These are phyloP conservation scores for Dinothrombium tinctorium DNA, from an alignment of 1,140 invertebrate species.

Conservation along the genomic window DNA sequence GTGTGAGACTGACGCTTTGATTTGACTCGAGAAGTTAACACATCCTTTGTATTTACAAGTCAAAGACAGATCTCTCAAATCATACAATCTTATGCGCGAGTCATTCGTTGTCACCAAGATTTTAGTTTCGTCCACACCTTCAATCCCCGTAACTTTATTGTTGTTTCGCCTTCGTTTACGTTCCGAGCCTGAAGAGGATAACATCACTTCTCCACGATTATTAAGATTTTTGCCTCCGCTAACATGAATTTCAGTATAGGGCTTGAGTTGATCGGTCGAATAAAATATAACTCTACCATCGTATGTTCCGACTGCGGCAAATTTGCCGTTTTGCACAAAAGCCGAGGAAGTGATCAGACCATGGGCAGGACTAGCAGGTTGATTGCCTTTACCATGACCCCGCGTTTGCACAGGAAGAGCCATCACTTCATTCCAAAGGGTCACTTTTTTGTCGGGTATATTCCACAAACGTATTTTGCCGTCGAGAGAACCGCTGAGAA, in stretches of 20 bases:
- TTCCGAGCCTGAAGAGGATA: not conserved
- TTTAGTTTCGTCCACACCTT: slow-evolving; percentile 14
- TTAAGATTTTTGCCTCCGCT: slow-evolving; percentile 17
- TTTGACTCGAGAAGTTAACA: slow-evolving; percentile 85
- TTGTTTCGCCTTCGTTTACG: not conserved
- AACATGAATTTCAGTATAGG: slow-evolving; percentile 14
- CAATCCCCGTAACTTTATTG: slow-evolving; percentile 13
- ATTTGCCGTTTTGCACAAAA: slow-evolving; percentile 28
- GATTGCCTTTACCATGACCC: slow-evolving; percentile 3
- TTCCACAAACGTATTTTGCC: slow-evolving; percentile 31
- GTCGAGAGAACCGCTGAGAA: slow-evolving; percentile 29
- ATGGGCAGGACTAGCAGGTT: slow-evolving; percentile 11
- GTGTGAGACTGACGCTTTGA: slow-evolving; percentile 76
- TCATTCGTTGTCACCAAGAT: slow-evolving; percentile 96
- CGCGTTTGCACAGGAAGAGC: slow-evolving; percentile 1
- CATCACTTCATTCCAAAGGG: slow-evolving; percentile 28
- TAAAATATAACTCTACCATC: slow-evolving; percentile 31
- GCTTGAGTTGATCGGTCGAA: slow-evolving; percentile 21
- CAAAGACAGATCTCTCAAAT: slow-evolving; percentile 77
- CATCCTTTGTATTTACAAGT: slow-evolving; percentile 92
- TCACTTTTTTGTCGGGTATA: slow-evolving; percentile 30
- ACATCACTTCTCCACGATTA: not conserved
- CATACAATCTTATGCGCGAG: slow-evolving; percentile 83
- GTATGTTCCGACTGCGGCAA: slow-evolving; percentile 29
- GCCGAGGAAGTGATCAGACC: slow-evolving; percentile 29